A percentile compares a stretch with the other conserved stretches of the same genome.
phyloP scores from a whole-genome alignment of 23 tunicate genomes.

The Oikopleura dioica region DNA sequence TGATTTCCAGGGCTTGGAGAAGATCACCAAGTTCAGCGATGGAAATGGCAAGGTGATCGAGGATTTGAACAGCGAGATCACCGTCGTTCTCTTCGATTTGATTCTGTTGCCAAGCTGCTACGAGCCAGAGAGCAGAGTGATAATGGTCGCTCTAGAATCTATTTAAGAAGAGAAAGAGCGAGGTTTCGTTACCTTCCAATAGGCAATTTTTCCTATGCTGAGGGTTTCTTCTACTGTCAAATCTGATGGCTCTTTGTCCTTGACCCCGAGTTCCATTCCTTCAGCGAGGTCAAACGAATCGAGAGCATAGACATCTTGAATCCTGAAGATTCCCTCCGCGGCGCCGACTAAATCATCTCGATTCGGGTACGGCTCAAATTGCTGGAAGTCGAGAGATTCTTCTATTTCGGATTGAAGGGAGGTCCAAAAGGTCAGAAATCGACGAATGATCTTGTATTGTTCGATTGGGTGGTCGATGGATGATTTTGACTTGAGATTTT shows the following conservation, averaged over 20 bases:
- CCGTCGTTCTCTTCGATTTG: too few species aligned
- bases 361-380: neutral
- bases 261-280: too few species aligned
- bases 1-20: neutral
- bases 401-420: neutral
- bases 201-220: conserved; percentile 48
- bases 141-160: conserved; percentile 44
- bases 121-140: conserved; percentile 25
- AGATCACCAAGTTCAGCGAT: neutral
- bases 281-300: too few species aligned
- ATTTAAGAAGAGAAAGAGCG: too few species aligned
- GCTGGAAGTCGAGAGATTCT: neutral
- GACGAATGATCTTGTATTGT: neutral
- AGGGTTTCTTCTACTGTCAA: conserved; percentile 57
- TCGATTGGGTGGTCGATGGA: neutral
- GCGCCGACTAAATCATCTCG: neutral
- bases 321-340: neutral
- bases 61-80: neutral
- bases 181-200: too few species aligned
- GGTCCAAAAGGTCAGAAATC: neutral
- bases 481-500: too few species aligned
- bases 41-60: neutral
- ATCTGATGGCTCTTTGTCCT: too few species aligned
- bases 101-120: too few species aligned
- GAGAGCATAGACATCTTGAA: too few species aligned